phyloP scores from a whole-genome alignment of 2,888 invertebrate species.

The Falcaria lacertinaria region DNA sequence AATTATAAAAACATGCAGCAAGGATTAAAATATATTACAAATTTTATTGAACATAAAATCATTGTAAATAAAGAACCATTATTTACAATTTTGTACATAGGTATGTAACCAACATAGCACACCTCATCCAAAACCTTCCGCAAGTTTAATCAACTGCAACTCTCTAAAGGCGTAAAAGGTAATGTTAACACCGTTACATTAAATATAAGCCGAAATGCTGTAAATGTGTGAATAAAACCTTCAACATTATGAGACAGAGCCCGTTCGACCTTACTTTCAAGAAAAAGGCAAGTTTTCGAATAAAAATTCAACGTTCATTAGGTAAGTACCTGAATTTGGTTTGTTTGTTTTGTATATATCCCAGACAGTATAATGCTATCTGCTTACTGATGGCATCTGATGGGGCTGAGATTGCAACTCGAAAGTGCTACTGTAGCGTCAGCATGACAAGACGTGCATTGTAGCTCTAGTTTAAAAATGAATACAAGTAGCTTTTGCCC shows the following conservation, averaged over 20 bases:
- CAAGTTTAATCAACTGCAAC: constrained; percentile 58
- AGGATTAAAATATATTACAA: too few relatives aligned
- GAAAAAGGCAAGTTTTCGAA: constrained; percentile 40
- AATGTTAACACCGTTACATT: constrained; percentile 70
- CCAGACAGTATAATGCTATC: constrained; percentile 54
- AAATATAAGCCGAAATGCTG: constrained; percentile 54
- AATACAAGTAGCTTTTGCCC: too few relatives aligned
- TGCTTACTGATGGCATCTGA: constrained; percentile 42
- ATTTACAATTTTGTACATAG: background rate
- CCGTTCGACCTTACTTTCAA: constrained; percentile 46
- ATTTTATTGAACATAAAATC: too few relatives aligned
- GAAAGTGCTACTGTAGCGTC: constrained; percentile 46
- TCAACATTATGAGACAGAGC: constrained; percentile 60
- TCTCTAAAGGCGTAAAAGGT: constrained; percentile 59
- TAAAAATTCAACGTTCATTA: constrained; percentile 61
- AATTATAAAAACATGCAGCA: too few relatives aligned
- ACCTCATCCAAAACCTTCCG: constrained; percentile 37
- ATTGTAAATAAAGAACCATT: too few relatives aligned
- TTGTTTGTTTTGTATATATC: constrained; percentile 52
- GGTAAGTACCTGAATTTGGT: constrained; percentile 30
- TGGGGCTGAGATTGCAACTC: constrained; percentile 60
- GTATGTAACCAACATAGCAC: background rate
- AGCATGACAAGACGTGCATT: constrained; percentile 39
- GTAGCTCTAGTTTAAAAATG: too few relatives aligned
- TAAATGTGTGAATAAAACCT: constrained; percentile 57